Conservation (phyloP, 2,888 invertebrate species). For the Sarcophaga subvicina region DNA sequence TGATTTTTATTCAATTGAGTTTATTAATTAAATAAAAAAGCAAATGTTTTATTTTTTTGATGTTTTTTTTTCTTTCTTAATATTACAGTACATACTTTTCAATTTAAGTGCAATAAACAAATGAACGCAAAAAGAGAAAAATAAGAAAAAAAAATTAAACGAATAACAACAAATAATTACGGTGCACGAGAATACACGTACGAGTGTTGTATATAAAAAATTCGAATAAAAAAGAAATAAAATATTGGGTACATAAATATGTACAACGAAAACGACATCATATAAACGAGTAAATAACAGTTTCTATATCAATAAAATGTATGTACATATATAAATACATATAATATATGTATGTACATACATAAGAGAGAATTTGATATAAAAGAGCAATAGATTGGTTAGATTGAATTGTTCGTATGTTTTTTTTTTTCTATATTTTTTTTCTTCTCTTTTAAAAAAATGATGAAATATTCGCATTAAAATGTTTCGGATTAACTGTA, state of each 20-base stretch:
- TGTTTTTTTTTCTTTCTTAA: not conserved
- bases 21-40: constrained; percentile 39
- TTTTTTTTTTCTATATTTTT: constrained; percentile 24
- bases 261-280: not conserved
- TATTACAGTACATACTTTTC: constrained; percentile 32
- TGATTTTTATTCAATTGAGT: no score
- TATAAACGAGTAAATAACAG: constrained; percentile 14
- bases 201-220: constrained; percentile 26
- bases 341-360: constrained; percentile 8
- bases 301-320: no score
- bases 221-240: constrained; percentile 12
- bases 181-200: no score
- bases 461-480: constrained; percentile 56
- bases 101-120: constrained; percentile 67
- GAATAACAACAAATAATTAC: constrained; percentile 60
- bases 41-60: constrained; percentile 22
- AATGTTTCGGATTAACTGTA: constrained; percentile 48
- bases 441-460: constrained; percentile 21
- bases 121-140: constrained; percentile 16
- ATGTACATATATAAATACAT: no score
- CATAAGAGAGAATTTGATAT: not conserved
- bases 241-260: constrained; percentile 8
- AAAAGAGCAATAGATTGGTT: constrained; percentile 43
- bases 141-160: no score
- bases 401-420: constrained; percentile 52